These are phyloP conservation scores for Cryptus viduatorius DNA, from an alignment of 2,888 invertebrate genomes.

Conservation along the genomic window DNA sequence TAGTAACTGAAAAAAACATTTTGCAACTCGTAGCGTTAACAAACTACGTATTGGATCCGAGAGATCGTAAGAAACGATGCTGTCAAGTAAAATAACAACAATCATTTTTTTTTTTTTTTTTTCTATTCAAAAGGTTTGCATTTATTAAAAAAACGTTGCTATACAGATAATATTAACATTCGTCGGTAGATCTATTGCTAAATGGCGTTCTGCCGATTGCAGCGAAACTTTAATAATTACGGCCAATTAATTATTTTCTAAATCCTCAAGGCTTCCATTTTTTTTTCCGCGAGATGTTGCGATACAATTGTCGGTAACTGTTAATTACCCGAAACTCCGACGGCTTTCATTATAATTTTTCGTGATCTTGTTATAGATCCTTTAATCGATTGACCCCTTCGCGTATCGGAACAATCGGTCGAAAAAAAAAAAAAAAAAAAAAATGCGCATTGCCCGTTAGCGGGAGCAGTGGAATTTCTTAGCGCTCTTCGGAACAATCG, in stretches of 20 bases:
- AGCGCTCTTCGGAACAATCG: not conserved
- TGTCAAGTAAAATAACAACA: too few species aligned
- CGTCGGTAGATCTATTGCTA: too few species aligned
- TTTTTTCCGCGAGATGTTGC: not conserved
- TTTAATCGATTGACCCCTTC: not conserved
- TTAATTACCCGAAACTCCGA: too few species aligned
- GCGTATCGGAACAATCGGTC: not conserved
- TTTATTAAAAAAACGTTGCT: too few species aligned
- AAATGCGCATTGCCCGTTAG: not conserved
- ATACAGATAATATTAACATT: too few species aligned
- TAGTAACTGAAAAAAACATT: conserved; percentile 26
- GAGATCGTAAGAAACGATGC: not conserved
- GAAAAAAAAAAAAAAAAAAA: not conserved
- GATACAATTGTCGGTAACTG: not conserved
- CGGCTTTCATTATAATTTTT: not conserved
- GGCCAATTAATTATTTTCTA: too few species aligned
- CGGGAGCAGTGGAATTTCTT: conserved; percentile 1
- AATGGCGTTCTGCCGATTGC: too few species aligned
- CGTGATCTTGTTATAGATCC: not conserved
- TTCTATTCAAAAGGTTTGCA: too few species aligned
- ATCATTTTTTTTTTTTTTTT: too few species aligned
- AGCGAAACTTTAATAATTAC: too few species aligned
- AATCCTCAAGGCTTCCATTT: not conserved
- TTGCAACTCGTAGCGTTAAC: conserved; percentile 20
- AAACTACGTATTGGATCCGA: conserved; percentile 3